Percentiles rank a stretch among this genome's conserved stretches.
phyloP scores from a whole-genome alignment of 2,113 vertebrate species.

The Actenoides lindsayi region DNA sequence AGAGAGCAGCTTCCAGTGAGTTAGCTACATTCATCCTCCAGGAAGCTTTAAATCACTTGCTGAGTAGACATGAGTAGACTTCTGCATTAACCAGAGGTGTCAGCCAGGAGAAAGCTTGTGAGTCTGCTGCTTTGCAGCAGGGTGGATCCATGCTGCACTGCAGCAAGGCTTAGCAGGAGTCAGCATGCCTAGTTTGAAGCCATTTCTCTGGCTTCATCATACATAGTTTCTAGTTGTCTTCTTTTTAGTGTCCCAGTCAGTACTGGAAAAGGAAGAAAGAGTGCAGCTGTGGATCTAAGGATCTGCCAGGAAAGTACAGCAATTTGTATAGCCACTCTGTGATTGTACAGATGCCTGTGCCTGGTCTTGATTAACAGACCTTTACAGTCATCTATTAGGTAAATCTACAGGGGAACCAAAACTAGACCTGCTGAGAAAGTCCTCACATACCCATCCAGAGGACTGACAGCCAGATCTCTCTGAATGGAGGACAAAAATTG shows the following conservation, averaged over 20 bases:
- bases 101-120: neutral
- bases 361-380: neutral
- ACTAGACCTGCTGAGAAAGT: neutral
- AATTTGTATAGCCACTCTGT: neutral
- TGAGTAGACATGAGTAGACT: neutral
- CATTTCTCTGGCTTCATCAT: neutral
- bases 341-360: neutral
- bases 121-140: neutral
- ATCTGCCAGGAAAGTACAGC: neutral
- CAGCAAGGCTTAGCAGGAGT: neutral
- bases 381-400: neutral
- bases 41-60: neutral
- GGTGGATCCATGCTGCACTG: neutral
- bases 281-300: neutral
- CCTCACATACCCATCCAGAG: neutral
- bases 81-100: neutral
- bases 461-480: neutral
- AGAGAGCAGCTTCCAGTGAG: neutral
- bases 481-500: neutral
- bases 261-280: neutral
- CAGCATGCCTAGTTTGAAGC: rapidly evolving
- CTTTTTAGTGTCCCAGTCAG: neutral
- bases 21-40: neutral
- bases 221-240: neutral
- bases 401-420: neutral